phyloP scores from a whole-genome alignment of 2,113 vertebrate species.

The Lonchura striata region DNA sequence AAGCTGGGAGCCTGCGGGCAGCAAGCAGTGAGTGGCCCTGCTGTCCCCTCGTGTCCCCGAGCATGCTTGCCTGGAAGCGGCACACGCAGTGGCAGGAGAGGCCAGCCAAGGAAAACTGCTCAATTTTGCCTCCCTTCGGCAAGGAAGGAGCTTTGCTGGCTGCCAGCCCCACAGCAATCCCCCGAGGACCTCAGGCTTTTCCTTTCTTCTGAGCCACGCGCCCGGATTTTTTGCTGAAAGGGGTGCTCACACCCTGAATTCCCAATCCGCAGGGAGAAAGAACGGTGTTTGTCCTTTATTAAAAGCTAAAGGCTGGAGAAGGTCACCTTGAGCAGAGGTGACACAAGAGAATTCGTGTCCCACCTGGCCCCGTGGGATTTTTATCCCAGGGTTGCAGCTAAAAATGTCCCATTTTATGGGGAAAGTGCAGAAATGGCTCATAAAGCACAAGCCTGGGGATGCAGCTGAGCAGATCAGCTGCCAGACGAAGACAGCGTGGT shows the following conservation, averaged over 20 bases:
- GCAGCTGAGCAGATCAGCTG: background rate
- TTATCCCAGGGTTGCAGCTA: background rate
- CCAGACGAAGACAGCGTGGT: background rate
- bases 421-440: conserved; percentile 43
- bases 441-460: conserved; percentile 12
- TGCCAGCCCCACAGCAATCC: background rate
- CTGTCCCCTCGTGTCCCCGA: background rate
- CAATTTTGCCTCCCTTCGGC: background rate
- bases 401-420: background rate
- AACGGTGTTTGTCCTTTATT: background rate
- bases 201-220: background rate
- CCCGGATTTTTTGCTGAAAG: background rate
- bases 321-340: background rate
- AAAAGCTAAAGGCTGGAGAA: background rate
- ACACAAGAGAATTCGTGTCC: fast-evolving
- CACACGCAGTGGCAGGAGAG: background rate
- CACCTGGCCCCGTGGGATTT: background rate
- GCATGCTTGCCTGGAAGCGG: background rate
- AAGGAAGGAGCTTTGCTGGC: background rate
- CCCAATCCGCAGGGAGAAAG: background rate
- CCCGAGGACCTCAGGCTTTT: background rate
- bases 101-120: conserved; percentile 26
- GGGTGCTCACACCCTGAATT: background rate
- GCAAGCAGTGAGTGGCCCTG: background rate
- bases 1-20: background rate